Base-by-base conservation (phyloP, 53 echinoderm and acorn worm genomes). In the Stichopus horrens region DNA sequence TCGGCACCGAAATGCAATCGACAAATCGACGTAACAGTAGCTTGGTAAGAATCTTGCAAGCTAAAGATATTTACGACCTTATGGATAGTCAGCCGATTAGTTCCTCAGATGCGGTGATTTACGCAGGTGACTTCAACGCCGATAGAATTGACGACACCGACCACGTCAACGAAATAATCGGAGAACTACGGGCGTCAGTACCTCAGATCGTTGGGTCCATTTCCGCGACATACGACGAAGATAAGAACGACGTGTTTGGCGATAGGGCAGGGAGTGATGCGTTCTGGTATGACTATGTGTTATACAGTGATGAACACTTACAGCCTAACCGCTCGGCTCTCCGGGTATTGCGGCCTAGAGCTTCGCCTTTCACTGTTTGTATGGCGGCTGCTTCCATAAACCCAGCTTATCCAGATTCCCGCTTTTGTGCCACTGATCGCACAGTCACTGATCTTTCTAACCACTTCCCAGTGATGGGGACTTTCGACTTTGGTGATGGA, bases 391-490 rank as follows among this genome's bases (percentile, higher is more conserved):
- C 88, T 13, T 58, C 91, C 37, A 23, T 55, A 16, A 54, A 73
- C 1, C 91, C 90, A 9, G 86, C 83, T 8, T 96, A 93, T 78
- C 93, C 94, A 9, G 89, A 93, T 57, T 86, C 86, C 21, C 79
- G 79, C 0, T 37, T 78, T 10, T 96, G 96, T 88, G 54, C 58
- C 0, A 54, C 23, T 20, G 77, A 88, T 18, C 86, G 67, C 78
- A 86, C 82, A 4, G 79, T 92, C 23, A 78, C 76, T 9, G 96
- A 96, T 76, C 83, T 96, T 7, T 88, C 96, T 2, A 94, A 94
- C 63, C 96, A 96, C 76, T 96, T 90, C 21, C 79, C 96, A 9
- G 96, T 96, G 9, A 37, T 94, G 79, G 96, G 92, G 5, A 80
- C 91, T 21, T 93, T 96, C 51, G 90, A 94, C 6, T 96, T 91